Evolutionary conservation across 2,113 vertebrate genomes (phyloP).

Genomic region (Microcebus tavaratra): DNA sequence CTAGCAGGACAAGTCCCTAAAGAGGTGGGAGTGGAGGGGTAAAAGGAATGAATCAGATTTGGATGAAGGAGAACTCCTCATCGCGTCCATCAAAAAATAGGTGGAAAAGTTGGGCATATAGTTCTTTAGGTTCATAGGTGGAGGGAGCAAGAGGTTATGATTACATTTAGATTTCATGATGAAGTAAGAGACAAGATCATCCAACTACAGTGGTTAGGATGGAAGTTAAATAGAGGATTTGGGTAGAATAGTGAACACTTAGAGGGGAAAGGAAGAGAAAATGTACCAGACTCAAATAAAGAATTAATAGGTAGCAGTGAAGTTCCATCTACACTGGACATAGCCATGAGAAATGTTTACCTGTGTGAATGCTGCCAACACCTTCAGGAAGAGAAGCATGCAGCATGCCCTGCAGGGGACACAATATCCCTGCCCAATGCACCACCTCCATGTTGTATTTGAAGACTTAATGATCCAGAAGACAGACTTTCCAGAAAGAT

Average conservation of each 20-base stretch:
- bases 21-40: background rate
- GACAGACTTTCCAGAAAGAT: background rate
- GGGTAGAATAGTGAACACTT: background rate
- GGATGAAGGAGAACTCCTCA: background rate
- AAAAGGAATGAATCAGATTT: background rate
- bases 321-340: background rate
- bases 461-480: background rate
- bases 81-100: background rate
- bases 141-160: background rate
- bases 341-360: background rate
- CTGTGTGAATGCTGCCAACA: background rate
- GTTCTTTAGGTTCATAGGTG: background rate
- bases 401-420: background rate
- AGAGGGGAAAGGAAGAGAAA: background rate
- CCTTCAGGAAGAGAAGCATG: background rate
- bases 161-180: background rate
- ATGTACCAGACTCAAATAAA: background rate
- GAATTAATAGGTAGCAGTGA: background rate
- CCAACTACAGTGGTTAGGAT: background rate
- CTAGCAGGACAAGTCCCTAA: background rate
- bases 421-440: background rate
- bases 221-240: background rate
- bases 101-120: background rate
- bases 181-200: background rate
- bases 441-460: background rate